Percentiles rank a stretch among this genome's conserved stretches.
Evolutionary conservation across 2,888 invertebrate genomes (phyloP).

Genomic region (Schizaphis graminum): DNA sequence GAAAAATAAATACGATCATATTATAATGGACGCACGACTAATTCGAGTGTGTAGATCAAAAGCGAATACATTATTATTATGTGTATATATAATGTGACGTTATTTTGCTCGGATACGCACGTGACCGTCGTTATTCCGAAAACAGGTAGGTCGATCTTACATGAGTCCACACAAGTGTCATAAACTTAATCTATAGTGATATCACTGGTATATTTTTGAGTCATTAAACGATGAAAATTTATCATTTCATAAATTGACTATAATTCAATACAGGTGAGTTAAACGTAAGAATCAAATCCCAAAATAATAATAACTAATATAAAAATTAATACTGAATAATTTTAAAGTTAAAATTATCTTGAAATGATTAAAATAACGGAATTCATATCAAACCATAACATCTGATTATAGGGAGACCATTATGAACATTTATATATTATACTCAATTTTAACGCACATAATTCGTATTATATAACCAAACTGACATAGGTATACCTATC

Average conservation of each 20-base stretch:
- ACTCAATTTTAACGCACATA: not conserved
- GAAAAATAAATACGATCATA: not conserved
- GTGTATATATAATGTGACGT: not conserved
- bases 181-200: not conserved
- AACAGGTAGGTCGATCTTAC: not conserved
- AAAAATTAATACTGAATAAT: not conserved
- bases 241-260: not conserved
- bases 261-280: not conserved
- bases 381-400: not conserved
- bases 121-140: not conserved
- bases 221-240: not conserved
- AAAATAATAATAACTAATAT: not conserved
- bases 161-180: not conserved
- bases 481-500: not conserved
- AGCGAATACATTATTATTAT: not conserved
- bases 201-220: not conserved
- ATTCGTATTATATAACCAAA: not conserved
- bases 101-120: not conserved
- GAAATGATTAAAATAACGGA: not conserved
- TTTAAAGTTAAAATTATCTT: not conserved
- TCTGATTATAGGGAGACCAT: not conserved
- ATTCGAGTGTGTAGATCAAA: not conserved
- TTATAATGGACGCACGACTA: not conserved
- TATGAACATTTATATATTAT: not conserved
- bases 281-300: not conserved